A percentile compares a stretch with the other conserved stretches of the same genome.
These are phyloP conservation scores for Tapera naevia DNA, from an alignment of 2,797 vertebrate genomes.

Conservation along the genomic window DNA sequence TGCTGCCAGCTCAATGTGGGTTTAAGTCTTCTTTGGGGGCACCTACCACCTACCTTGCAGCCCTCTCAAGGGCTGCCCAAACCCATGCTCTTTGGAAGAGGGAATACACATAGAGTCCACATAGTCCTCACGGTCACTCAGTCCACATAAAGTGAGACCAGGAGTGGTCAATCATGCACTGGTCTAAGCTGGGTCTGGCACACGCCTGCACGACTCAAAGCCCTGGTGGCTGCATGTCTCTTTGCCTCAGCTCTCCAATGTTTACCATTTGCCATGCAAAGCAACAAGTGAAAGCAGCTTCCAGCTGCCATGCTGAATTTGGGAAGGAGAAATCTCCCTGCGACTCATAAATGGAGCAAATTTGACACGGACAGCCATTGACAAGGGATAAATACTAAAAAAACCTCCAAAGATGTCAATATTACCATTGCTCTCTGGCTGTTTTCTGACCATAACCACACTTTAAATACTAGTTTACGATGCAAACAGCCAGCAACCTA, in stretches of 20 bases:
- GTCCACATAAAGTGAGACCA: rapidly evolving
- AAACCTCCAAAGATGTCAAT: neutral
- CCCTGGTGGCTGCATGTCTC: rapidly evolving
- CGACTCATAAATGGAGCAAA: neutral
- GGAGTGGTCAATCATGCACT: neutral
- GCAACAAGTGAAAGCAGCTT: neutral
- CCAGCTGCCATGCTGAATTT: neutral
- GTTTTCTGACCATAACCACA: neutral
- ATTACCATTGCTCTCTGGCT: conserved; percentile 6
- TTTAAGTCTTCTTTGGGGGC: neutral
- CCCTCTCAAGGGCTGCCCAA: neutral
- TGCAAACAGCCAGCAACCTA: conserved; percentile 8
- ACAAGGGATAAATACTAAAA: neutral
- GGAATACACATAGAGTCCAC: rapidly evolving
- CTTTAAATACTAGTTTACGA: neutral
- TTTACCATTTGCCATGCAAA: rapidly evolving
- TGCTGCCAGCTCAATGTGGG: neutral
- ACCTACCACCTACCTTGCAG: neutral
- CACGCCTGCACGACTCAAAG: neutral
- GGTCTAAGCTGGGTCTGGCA: neutral
- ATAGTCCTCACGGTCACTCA: neutral
- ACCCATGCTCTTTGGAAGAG: rapidly evolving
- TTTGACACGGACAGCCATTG: neutral
- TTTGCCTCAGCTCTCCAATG: neutral
- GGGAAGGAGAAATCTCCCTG: neutral